These are phyloP conservation scores for Xenopus borealis DNA, from an alignment of 2,113 vertebrate genomes.

Conservation along the genomic window DNA sequence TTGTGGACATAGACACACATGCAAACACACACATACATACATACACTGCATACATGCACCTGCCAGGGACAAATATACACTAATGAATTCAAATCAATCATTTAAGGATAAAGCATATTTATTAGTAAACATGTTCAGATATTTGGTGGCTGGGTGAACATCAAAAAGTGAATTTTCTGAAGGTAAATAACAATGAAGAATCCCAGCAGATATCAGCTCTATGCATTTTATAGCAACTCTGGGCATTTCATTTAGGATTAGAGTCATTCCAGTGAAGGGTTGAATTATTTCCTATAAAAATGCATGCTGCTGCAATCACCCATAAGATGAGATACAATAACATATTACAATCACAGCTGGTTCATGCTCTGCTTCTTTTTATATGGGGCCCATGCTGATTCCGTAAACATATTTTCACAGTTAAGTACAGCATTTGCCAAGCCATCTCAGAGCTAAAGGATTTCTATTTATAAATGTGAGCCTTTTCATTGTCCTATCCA, in stretches of 20 bases:
- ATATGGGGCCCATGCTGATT: slow-evolving; percentile 13
- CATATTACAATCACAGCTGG: slow-evolving; percentile 13
- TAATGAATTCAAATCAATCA: no score
- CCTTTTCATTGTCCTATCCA: slow-evolving; percentile 4
- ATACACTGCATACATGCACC: no score
- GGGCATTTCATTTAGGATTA: slow-evolving; percentile 41
- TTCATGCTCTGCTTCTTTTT: not conserved
- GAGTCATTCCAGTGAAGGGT: slow-evolving; percentile 32
- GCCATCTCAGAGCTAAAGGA: slow-evolving; percentile 25
- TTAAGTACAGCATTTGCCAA: slow-evolving; percentile 17
- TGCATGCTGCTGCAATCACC: slow-evolving; percentile 16
- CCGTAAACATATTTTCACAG: slow-evolving; percentile 22
- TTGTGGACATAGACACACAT: no score
- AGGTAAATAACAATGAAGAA: slow-evolving; percentile 21
- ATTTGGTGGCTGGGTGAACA: slow-evolving; percentile 1
- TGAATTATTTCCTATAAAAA: slow-evolving; percentile 38
- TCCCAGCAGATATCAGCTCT: slow-evolving; percentile 14
- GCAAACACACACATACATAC: no score
- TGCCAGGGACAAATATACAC: no score
- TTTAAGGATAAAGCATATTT: no score
- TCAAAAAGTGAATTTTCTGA: slow-evolving; percentile 18
- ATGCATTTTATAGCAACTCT: slow-evolving; percentile 17
- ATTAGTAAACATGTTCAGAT: no score
- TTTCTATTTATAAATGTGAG: slow-evolving; percentile 25
- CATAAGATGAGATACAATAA: slow-evolving; percentile 19